Conservation (phyloP, 2,797 vertebrate species). For the Alca torda region DNA sequence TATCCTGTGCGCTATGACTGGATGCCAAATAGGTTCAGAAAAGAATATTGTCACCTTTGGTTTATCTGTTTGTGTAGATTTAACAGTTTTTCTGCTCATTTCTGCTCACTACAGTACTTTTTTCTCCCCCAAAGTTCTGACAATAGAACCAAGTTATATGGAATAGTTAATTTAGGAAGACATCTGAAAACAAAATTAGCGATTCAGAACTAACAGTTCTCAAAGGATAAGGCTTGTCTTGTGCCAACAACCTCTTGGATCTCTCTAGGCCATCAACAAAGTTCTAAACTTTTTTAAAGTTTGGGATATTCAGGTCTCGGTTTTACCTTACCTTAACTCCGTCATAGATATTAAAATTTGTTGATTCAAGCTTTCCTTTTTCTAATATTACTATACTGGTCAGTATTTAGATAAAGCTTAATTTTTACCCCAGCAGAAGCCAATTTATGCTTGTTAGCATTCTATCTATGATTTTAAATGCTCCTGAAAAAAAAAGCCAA, state of each 20-base stretch:
- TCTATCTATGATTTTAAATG: background rate
- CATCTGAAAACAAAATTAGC: background rate
- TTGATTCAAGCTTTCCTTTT: background rate
- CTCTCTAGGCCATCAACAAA: background rate
- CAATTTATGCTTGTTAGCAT: background rate
- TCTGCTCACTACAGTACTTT: background rate
- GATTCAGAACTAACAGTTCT: background rate
- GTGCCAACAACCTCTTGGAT: background rate
- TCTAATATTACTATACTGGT: background rate
- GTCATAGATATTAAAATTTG: background rate
- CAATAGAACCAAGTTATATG: background rate
- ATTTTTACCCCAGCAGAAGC: background rate
- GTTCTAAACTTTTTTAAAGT: background rate
- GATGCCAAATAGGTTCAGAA: background rate
- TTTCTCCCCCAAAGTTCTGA: background rate
- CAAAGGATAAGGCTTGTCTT: background rate
- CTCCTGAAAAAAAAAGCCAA: background rate
- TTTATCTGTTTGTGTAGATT: background rate
- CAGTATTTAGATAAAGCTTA: background rate
- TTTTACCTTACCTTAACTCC: background rate
- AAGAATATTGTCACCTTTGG: background rate
- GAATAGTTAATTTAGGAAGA: background rate
- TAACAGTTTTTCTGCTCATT: background rate
- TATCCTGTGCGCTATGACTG: background rate
- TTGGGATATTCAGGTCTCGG: background rate